Base-by-base conservation (phyloP, 1,140 invertebrate genomes). In the Belonocnema kinseyi region DNA sequence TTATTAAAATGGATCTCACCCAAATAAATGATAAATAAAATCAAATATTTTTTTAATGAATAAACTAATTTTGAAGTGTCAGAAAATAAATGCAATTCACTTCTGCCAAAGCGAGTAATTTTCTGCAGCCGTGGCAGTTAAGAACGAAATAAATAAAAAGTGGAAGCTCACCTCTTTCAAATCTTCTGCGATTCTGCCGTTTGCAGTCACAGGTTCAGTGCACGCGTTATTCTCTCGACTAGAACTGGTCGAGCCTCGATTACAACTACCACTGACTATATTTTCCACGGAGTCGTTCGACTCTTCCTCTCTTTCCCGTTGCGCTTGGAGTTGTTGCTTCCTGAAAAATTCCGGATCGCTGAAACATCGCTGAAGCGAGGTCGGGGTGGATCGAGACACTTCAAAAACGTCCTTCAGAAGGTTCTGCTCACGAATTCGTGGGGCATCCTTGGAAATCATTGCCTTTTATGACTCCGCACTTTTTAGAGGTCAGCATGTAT, bases 401-500 rank as follows among this genome's bases (percentile, higher is more conserved):
- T 85, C 84, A n/a, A 83, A 77, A 3, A 86, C 82, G 16, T 75
- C 71, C 51, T 81, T 77, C 17, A 86, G 80, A 56, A 84, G 53
- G 50, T 80, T 81, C n/a, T 88, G 83, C n/a, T 89, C 80, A 54
- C 81, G 74, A 72, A 90, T 90, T 79, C 88, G 86, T 11, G 88
- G 89, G 3, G 89, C 88, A 66, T 90, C 89, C 76, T 89, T 90
- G 0, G 85, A 83, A 21, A 90, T 89, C 81, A 89, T 89, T 61
- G 52, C 46, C 11, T 17, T 33, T 12, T 46, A 33, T 53, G 26
- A 13, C 51, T 50, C 70, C 17, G 16, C 10, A 12, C 4, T 10
- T 66, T 26, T 51, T 16, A 52, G 52, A 51, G 13, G 17, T 19
- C 17, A 52, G 61, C 52, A 51, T 19, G 16, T 33, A 17, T 19